Evolutionary conservation across 2,113 vertebrate genomes (phyloP).

Genomic region (Uria aalge): DNA sequence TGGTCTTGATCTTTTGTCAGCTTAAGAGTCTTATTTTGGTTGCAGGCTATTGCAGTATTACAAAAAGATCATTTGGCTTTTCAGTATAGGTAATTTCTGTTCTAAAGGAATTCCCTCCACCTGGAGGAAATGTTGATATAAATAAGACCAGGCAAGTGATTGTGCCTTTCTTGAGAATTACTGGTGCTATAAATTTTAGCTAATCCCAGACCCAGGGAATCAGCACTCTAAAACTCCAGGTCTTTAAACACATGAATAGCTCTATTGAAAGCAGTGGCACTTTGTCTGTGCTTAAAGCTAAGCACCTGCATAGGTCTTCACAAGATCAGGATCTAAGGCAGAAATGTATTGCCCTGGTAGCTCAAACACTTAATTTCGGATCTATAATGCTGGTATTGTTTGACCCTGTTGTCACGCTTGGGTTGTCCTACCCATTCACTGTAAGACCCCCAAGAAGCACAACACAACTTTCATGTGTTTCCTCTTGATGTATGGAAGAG

Average conservation of each 20-base stretch:
- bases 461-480: background rate
- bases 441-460: background rate
- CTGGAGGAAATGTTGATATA: background rate
- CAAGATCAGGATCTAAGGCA: background rate
- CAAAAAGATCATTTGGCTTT: background rate
- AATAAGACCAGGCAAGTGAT: slow-evolving; percentile 37
- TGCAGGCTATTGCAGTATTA: background rate
- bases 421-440: background rate
- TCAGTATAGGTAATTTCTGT: slow-evolving; percentile 5
- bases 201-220: background rate
- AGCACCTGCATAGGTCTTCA: background rate
- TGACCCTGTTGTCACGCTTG: background rate
- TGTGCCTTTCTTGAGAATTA: slow-evolving; percentile 39
- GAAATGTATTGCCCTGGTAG: background rate
- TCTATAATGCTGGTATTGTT: background rate
- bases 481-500: background rate
- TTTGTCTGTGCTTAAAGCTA: background rate
- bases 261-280: background rate
- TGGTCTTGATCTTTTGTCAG: slow-evolving; percentile 9
- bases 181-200: slow-evolving; percentile 27
- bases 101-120: background rate
- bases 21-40: background rate
- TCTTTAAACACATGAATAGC: slow-evolving; percentile 23
- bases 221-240: background rate
- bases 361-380: background rate